Evolutionary conservation across 2,113 vertebrate species (phyloP).

Genomic region (Prinia subflava): DNA sequence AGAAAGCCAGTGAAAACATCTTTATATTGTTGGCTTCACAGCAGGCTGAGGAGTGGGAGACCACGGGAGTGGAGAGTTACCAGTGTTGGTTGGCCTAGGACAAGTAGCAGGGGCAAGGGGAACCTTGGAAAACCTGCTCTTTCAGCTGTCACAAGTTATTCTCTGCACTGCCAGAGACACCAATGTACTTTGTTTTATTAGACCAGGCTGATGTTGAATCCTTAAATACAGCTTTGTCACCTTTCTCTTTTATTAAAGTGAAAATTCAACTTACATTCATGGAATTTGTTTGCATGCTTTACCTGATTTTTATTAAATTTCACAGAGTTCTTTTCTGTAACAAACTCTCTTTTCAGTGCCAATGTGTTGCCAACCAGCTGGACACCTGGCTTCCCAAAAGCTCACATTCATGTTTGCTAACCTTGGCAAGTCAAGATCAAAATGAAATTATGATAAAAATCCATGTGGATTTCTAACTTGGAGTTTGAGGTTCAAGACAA

Average conservation of each 20-base stretch:
- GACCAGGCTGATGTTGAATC: not conserved
- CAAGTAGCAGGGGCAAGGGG: not conserved
- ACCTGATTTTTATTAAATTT: not conserved
- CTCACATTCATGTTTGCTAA: not conserved
- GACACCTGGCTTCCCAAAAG: not conserved
- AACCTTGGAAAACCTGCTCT: not conserved
- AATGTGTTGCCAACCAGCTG: not conserved
- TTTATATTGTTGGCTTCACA: not conserved
- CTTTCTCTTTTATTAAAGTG: not conserved
- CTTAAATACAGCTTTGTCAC: not conserved
- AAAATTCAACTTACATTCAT: not conserved
- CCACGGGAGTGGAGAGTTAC: not conserved
- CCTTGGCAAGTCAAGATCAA: not conserved
- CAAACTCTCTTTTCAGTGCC: not conserved
- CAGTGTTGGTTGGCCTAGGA: not conserved
- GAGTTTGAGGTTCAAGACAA: conserved; percentile 16
- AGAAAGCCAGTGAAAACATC: not conserved
- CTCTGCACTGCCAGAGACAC: not conserved
- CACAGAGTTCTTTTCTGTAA: not conserved
- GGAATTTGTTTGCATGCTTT: not conserved
- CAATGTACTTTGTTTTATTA: not conserved
- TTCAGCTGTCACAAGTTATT: not conserved
- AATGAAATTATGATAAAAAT: conserved; percentile 25
- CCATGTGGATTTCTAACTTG: conserved; percentile 9
- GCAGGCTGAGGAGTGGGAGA: not conserved